Base-by-base conservation (phyloP, 2,113 vertebrate genomes). In the Campylorhamphus procurvoides region DNA sequence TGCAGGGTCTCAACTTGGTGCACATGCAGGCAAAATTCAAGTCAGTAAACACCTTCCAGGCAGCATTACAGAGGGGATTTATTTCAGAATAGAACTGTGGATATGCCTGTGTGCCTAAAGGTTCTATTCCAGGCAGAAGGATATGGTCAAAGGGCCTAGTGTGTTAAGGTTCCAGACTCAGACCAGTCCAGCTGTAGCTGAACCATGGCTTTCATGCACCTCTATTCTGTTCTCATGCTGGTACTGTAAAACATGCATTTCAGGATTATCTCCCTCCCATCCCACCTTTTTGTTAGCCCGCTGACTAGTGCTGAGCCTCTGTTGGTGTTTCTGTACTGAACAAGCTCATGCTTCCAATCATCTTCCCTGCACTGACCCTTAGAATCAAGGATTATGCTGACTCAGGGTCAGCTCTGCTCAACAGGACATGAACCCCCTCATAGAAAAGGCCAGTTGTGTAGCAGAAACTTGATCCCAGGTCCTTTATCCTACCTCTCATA, bases 221-320 rank as follows among this genome's bases (percentile, higher is more conserved):
- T 52, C 18, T 55, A 6, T 77, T 79, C 33, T 0, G 0, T 49
- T 83, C 39, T 53, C 12, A 3, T 56, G 76, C 59, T 37, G 6
- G 35, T n/a, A 15, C 52, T 7, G 17, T 35, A 12, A 19, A 37
- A 55, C 0, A 1, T 25, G 49, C 22, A 1, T 40, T 56, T 50
- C 47, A 39, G 35, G 10, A 17, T 75, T 88, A 31, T 46, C 10
- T 12, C 7, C 7, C 12, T 50, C 44, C 37, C 1, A 2, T 58
- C 75, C 40, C 27, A 3, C 19, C 6, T 2, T 60, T 66, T 8
- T 39, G 11, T 71, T 66, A 63, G 52, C 29, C 35, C 10, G 1
- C 35, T 53, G 75, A 49, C 52, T 35, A 47, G 20, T 16, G 9
- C 53, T 3, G 33, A 87, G 29, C 46, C n/a, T 63, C 31, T 64